A percentile compares a stretch with the other conserved stretches of the same genome.
These are phyloP conservation scores for Papio anubis DNA, from an alignment of 2,113 vertebrate genomes.

Conservation along the genomic window DNA sequence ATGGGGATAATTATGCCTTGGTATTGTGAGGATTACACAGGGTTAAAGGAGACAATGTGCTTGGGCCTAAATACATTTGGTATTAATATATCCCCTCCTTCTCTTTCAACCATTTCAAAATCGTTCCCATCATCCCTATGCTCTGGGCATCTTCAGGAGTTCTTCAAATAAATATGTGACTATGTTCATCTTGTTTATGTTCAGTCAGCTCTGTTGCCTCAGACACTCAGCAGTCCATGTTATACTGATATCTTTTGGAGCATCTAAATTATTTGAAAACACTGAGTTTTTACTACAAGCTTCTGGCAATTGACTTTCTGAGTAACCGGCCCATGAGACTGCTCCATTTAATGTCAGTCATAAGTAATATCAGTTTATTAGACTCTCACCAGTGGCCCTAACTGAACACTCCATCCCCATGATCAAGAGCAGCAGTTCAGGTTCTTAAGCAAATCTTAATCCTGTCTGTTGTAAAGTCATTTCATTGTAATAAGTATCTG, in stretches of 20 bases:
- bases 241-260: background rate
- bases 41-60: background rate
- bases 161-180: background rate
- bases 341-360: background rate
- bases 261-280: background rate
- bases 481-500: background rate
- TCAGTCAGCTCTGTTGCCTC: background rate
- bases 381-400: background rate
- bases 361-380: background rate
- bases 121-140: background rate
- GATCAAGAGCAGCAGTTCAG: background rate
- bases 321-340: background rate
- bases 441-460: background rate
- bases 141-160: background rate
- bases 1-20: background rate
- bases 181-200: background rate
- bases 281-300: background rate
- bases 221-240: background rate
- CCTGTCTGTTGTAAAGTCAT: background rate
- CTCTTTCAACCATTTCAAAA: slow-evolving; percentile 34
- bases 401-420: background rate
- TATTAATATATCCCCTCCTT: background rate
- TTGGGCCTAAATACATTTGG: background rate
- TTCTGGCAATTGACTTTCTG: background rate
- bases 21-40: background rate